Evolutionary conservation across 2,113 vertebrate species (phyloP), one percentile per base, ranked within the genome.

Genomic region (Cinclus mexicanus): DNA sequence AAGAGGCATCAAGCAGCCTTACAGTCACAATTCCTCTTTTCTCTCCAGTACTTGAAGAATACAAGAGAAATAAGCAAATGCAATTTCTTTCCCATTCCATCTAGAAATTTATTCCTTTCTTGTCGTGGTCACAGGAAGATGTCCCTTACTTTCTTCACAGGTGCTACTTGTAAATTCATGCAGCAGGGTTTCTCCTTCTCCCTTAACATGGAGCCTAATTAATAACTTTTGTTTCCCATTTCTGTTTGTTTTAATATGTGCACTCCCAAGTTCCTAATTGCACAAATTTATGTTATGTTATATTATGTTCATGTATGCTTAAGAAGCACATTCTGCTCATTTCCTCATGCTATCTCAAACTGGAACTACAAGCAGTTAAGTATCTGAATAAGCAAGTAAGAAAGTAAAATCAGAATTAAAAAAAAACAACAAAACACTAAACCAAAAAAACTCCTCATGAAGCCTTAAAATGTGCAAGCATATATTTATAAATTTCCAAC

Each of bases 251-350:
- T 76, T 53, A 70, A 7, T 12, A 61, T 15, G 15, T 8, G 9
- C 65, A 18, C 28, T 72, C 19, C 28, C 14, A 41, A 68, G 37
- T 71, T 42, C 23, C 16, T 31, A 23, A 39, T 0, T 55, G 56
- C 37, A 72, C 10, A 44, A 64, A 60, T 41, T 72, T 41, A 52
- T 20, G 35, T 37, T 37, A 37, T 37, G 35, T 37, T 37, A 37
- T 37, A 37, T 37, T 37, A 8, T 37, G 35, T 37, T 37, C 8
- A 37, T 52, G 11, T 64, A 60, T 6, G 5, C 60, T 35, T 2
- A 79, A 25, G 47, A 75, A 71, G 12, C 23, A 59, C 9, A 3
- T 64, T 60, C 56, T 76, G 22, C 31, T 71, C 0, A 0, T 53
- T 85, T 92, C 22, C 21, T 72, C 18, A 26, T 23, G 25, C 16